A percentile compares a stretch with the other conserved stretches of the same genome.
Conservation (phyloP, 53 echinoderm and acorn worm genomes). For the Pentamera pediparva region DNA sequence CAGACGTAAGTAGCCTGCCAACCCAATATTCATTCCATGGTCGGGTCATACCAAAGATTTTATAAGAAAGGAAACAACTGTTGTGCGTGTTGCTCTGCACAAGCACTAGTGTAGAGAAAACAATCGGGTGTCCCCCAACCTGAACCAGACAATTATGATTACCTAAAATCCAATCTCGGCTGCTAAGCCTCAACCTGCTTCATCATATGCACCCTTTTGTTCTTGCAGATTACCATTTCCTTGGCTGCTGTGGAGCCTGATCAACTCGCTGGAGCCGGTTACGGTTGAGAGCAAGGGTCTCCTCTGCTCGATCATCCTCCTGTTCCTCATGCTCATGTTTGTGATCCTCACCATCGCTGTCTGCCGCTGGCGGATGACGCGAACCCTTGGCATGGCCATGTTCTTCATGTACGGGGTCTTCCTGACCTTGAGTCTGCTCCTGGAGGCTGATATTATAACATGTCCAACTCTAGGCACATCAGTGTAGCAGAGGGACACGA, state of each 20-base stretch:
- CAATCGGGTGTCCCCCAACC: too few relatives aligned
- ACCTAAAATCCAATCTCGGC: too few relatives aligned
- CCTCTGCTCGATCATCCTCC: conserved; percentile 90
- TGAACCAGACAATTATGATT: too few relatives aligned
- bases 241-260: conserved; percentile 68
- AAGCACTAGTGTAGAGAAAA: too few relatives aligned
- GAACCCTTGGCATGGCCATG: conserved; percentile 61
- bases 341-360: conserved; percentile 75
- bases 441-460: conserved; percentile 40
- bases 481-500: too few relatives aligned
- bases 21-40: too few relatives aligned
- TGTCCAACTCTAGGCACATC: conserved; percentile 31
- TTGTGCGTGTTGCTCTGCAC: too few relatives aligned
- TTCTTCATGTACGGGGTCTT: conserved; percentile 74
- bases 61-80: too few relatives aligned
- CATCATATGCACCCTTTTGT: too few relatives aligned
- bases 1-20: too few relatives aligned
- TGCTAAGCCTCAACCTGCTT: too few relatives aligned
- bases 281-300: conserved; percentile 63
- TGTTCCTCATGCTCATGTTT: conserved; percentile 84
- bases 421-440: conserved; percentile 59
- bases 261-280: conserved; percentile 28
- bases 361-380: conserved; percentile 88
- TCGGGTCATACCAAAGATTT: too few relatives aligned
- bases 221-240: conserved; percentile 82